Base-by-base conservation (phyloP, 2,888 invertebrate species). In the Shargacucullia verbasci region DNA sequence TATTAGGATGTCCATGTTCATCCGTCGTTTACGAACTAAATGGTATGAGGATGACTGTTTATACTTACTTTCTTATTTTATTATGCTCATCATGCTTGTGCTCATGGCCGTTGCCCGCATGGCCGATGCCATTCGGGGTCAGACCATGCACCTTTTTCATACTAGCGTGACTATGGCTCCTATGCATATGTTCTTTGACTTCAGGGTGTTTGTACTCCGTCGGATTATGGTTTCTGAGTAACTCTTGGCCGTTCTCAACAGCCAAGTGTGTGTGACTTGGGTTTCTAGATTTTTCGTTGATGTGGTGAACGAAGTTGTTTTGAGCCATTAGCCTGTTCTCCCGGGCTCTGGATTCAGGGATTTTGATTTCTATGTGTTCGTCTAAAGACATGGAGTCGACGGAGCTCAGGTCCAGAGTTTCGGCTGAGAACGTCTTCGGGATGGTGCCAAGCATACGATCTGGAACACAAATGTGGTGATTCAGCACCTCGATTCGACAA, bases 331-430 rank as follows among this genome's bases (percentile, higher is more conserved):
- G 81, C 20, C 94, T 82, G 80, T 94, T 94, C 61, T 94, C 94
- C 60, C 90, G 80, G n/a, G 81, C 94, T 70, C 94, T 85, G 0
- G 94, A 79, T 74, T 89, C 95, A 70, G 82, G 96, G 90, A 89
- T 94, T 69, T 94, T 94, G 76, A 95, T 95, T 76, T 95, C 95
- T 33, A 95, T 95, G 77, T 95, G 95, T 59, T 95, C 95, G 72
- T 94, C 95, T 56, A 93, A 80, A 0, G 95, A 95, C 79, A 95
- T 94, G 50, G 95, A 95, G 72, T 96, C 96, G 46, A 96, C 94
- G 40, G 96, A 96, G 73, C 95, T 95, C 58, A 94, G 80, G 73
- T 94, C 94, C 49, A 96, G 84, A 4, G 96, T 96, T 73, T 95
- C 96, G 73, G 95, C 95, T 70, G 95, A 95, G 83, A 94, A 91